Evolutionary conservation across 92 coral and sea anemone species (phyloP).

Genomic region (Porites lobata): DNA sequence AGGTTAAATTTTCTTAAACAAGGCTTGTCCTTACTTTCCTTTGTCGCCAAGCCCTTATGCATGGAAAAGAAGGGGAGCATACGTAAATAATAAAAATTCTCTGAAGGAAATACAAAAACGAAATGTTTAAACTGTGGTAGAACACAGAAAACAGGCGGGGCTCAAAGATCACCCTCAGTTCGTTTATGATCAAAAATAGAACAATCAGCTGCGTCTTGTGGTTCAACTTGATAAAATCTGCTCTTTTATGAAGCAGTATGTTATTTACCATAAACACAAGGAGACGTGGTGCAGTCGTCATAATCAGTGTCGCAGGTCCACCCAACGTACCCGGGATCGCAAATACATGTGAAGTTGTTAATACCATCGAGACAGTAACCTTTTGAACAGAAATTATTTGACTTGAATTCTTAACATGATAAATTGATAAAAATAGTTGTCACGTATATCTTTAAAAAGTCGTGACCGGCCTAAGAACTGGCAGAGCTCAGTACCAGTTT

Average conservation of each 20-base stretch:
- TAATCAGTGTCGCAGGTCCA: background rate
- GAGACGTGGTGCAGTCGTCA: background rate
- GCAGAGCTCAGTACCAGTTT: too few species aligned
- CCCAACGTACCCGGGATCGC: slow-evolving; percentile 20
- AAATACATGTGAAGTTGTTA: background rate
- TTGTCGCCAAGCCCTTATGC: too few species aligned
- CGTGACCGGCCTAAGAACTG: too few species aligned
- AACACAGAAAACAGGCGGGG: background rate
- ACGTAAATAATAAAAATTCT: too few species aligned
- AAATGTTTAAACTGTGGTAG: background rate
- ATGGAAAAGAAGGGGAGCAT: background rate
- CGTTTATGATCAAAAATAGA: background rate
- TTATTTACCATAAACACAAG: slow-evolving; percentile 6
- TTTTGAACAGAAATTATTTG: background rate
- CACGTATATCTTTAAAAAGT: too few species aligned
- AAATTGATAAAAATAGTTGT: background rate
- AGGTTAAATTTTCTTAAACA: too few species aligned
- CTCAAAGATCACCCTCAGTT: background rate
- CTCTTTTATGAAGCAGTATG: too few species aligned
- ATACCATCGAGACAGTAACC: slow-evolving; percentile 11
- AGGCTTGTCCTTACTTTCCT: too few species aligned
- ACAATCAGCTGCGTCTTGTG: background rate
- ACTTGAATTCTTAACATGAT: background rate
- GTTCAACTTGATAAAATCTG: background rate
- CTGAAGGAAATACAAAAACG: too few species aligned